Conservation (phyloP, 1,140 invertebrate species). For the Scaptomyza hsui region DNA sequence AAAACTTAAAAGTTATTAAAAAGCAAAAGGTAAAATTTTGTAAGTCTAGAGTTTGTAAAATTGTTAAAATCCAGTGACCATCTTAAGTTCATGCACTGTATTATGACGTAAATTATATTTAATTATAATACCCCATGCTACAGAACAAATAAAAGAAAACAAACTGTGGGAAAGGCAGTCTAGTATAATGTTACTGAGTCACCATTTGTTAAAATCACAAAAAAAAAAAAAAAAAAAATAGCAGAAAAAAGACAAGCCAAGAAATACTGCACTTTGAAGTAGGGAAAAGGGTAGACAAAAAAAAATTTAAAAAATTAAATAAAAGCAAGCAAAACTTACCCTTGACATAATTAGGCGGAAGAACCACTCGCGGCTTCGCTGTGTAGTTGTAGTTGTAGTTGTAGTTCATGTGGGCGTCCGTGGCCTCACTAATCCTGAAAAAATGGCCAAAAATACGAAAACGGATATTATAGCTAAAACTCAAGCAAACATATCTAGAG, state of each 20-base stretch:
- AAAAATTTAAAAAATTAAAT: conserved; percentile 8
- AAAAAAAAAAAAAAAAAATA: neutral
- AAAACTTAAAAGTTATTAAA: too few relatives aligned
- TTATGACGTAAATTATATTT: conserved; percentile 15
- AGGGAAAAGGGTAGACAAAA: conserved; percentile 1
- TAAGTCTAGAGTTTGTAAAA: too few relatives aligned
- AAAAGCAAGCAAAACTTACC: conserved; percentile 84
- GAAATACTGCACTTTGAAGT: conserved; percentile 4
- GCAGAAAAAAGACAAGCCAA: too few relatives aligned
- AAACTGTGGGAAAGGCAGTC: conserved; percentile 39
- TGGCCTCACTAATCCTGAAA: conserved; percentile 81
- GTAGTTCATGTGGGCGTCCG: conserved; percentile 86
- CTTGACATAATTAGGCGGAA: conserved; percentile 90
- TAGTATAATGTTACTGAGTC: conserved; percentile 23
- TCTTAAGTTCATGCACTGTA: too few relatives aligned
- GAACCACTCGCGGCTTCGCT: conserved; percentile 87
- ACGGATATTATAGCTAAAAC: conserved; percentile 34
- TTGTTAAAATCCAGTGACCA: too few relatives aligned
- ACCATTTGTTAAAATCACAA: conserved; percentile 11
- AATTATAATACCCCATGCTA: conserved; percentile 46
- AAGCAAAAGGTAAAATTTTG: too few relatives aligned
- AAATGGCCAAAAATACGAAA: conserved; percentile 49
- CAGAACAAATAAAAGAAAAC: neutral
- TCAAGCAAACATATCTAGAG: neutral
- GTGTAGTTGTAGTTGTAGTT: conserved; percentile 85